Evolutionary conservation across 2,888 invertebrate species (phyloP), one percentile per base, ranked within the genome.

Genomic region (Megaustenia siamemsis): DNA sequence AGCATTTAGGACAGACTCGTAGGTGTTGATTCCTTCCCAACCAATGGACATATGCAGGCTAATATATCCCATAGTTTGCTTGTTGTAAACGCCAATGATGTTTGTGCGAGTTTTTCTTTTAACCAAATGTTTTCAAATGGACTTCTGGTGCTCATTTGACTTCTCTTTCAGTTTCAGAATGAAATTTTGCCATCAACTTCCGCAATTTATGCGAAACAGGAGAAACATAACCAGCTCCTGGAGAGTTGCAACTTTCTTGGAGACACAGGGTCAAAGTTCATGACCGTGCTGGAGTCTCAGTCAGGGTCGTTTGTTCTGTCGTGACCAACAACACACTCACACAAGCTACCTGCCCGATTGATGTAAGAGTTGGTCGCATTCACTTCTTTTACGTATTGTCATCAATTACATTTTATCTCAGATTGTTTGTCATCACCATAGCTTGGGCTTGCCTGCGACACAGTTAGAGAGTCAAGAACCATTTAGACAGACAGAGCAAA

Each of bases 301-400:
- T 83, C 79, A 43, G 89, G 89, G 0, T 90, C 90, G 0, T 86
- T 89, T 66, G 79, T 87, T 35, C 35, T 90, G 28, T 63, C 86
- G 1, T 90, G 90, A 88, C 87, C n/a, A 90, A 90, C 86, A 88
- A 84, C 56, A 83, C 88, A 0, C 73, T 88, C 18, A 86, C 87
- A 60, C 66, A 63, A 18, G 24, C 63, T 38, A 75, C 56, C 21
- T 82, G 82, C 53, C 75, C 28, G 35, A 76, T 32, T 49, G 63
- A 68, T 8, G 82, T 82, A 45, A 76, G 73, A 28, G 2, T 66
- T 28, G 12, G 10, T 18, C 8, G 32, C 0, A 21, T 43, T 1
- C 8, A 5, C 5, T 40, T 35, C n/a, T 35, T 18, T 60, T n/a
- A 0, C 0, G 4, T 10, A 18, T 38, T 66, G 8, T 35, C 66